phyloP scores from a whole-genome alignment of 2,797 vertebrate species.

The Urosaurus nigricauda region DNA sequence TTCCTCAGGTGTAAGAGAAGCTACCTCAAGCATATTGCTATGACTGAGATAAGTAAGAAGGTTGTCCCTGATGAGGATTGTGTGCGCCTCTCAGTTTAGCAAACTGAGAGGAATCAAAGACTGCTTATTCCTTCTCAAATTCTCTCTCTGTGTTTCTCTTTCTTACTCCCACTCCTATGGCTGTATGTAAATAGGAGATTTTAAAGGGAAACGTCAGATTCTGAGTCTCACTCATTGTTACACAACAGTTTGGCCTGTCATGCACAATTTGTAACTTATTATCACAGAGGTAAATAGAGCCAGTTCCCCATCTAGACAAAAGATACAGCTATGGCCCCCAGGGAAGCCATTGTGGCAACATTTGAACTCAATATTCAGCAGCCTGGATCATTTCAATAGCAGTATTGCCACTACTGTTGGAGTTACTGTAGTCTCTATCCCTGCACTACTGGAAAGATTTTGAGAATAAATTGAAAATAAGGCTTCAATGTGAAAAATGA shows the following conservation, averaged over 20 bases:
- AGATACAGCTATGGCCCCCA: neutral
- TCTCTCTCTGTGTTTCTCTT: too few relatives aligned
- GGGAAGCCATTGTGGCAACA: neutral
- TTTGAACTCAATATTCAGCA: neutral
- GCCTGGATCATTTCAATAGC: neutral
- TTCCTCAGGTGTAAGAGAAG: neutral
- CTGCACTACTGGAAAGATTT: neutral
- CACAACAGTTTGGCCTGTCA: too few relatives aligned
- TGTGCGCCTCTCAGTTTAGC: neutral
- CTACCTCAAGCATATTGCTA: neutral
- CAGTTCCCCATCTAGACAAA: neutral
- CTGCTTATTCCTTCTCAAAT: neutral
- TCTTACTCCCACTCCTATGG: too few relatives aligned
- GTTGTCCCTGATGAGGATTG: neutral
- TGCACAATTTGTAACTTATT: neutral
- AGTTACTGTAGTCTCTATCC: neutral
- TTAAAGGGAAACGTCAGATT: too few relatives aligned
- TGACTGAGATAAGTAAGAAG: neutral
- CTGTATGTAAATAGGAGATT: too few relatives aligned
- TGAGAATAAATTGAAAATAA: neutral
- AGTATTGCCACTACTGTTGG: neutral
- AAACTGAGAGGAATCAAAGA: neutral
- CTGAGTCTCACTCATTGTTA: neutral
- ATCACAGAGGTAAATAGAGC: neutral
- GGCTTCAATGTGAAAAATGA: neutral